Percentiles rank a stretch among this genome's conserved stretches.
phyloP scores from a whole-genome alignment of 2,888 invertebrate genomes.

The Prosapia bicincta region DNA sequence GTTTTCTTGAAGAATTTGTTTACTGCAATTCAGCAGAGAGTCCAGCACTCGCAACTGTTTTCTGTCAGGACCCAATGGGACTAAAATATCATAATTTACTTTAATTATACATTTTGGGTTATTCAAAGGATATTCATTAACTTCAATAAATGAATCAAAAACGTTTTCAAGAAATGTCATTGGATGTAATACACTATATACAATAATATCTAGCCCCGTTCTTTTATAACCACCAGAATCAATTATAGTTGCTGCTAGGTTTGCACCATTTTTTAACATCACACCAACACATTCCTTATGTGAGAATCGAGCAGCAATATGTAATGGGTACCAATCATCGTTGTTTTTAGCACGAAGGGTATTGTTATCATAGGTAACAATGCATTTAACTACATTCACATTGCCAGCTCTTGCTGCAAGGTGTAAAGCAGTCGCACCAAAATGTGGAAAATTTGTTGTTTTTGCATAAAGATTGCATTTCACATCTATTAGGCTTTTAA shows the following conservation, averaged over 20 bases:
- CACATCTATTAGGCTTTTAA: slow-evolving; percentile 48
- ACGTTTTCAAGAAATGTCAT: slow-evolving; percentile 52
- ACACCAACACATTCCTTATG: slow-evolving; percentile 55
- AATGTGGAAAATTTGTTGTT: slow-evolving; percentile 48
- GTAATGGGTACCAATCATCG: slow-evolving; percentile 45
- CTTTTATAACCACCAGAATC: slow-evolving; percentile 39
- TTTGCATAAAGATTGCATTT: slow-evolving; percentile 50
- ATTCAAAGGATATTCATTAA: slow-evolving; percentile 49
- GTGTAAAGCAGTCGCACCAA: slow-evolving; percentile 40
- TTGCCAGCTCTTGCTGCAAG: slow-evolving; percentile 40
- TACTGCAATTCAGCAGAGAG: slow-evolving; percentile 53
- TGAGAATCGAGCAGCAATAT: slow-evolving; percentile 54
- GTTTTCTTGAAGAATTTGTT: slow-evolving; percentile 50
- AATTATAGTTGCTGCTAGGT: slow-evolving; percentile 47
- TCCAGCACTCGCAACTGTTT: slow-evolving; percentile 56
- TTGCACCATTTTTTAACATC: slow-evolving; percentile 49
- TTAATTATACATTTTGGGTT: slow-evolving; percentile 49
- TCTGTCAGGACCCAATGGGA: slow-evolving; percentile 27
- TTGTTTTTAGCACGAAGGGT: slow-evolving; percentile 39
- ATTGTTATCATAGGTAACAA: slow-evolving; percentile 46
- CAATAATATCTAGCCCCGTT: slow-evolving; percentile 53
- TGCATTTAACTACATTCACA: slow-evolving; percentile 31
- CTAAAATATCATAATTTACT: slow-evolving; percentile 51
- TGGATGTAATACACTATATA: slow-evolving; percentile 53
- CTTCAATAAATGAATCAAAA: slow-evolving; percentile 52